Evolutionary conservation across 2,888 invertebrate species (phyloP), one percentile per base, ranked within the genome.

Genomic region (Iphiclides podalirius): DNA sequence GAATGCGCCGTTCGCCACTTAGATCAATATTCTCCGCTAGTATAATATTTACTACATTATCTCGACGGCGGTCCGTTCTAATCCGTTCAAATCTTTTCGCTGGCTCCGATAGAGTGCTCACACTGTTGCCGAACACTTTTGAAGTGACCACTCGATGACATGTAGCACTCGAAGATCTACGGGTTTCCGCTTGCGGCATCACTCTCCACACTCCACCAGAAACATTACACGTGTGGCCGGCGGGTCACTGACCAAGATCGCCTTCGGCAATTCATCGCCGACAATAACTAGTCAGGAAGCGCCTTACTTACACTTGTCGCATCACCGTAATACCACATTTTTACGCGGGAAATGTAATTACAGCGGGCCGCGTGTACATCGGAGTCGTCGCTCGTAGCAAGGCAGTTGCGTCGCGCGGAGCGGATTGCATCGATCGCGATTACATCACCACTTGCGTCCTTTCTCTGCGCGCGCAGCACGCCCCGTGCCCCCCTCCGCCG

Each of bases 371-470:
- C 38, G 28, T 39, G 11, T 35, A 44, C 16, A 16, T 38, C 37
- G 38, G 17, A 45, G 9, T 52, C 45, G 49, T 44, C 34, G 49
- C 47, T 44, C 41, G 50, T 49, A 48, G 54, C 55, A 59, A 66
- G 67, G 67, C 62, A 64, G 72, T 71, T 65, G 66, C 69, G 72
- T 67, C 66, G 72, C 61, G 57, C 61, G 46, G 55, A 57, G 47
- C 55, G 64, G 67, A 67, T 60, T 85, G 82, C 86, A 88, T 88
- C 85, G 88, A 88, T 87, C 85, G 87, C 73, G 79, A 81, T 88
- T 88, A 86, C 87, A 85, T 88, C 87, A 87, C 72, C 79, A 77
- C 76, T 80, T 70, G 79, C 80, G 81, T 80, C 83, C 86, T 83
- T 85, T 85, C 84, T 81, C 82, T 85, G 86, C 83, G 87, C 81